Evolutionary conservation across 1,140 invertebrate genomes (phyloP).

Genomic region (Atta cephalotes): DNA sequence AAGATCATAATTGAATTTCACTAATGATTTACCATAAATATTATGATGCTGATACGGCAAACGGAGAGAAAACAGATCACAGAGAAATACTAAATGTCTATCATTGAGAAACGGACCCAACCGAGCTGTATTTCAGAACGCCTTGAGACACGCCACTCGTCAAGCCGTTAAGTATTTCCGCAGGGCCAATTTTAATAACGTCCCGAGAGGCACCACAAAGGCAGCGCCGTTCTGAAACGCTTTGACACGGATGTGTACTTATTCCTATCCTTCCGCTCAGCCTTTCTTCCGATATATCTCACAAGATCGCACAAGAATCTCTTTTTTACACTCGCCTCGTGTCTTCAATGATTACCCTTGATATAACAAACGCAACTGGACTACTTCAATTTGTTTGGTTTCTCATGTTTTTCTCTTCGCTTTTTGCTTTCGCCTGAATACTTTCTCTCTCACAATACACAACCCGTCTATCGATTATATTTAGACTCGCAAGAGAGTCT

Average conservation of each 20-base stretch:
- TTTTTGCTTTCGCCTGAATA: not conserved
- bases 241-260: slow-evolving; percentile 68
- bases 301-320: slow-evolving; percentile 13
- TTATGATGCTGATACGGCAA: not conserved
- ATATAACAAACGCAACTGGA: slow-evolving; percentile 25
- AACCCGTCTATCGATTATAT: slow-evolving; percentile 30
- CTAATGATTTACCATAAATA: slow-evolving; percentile 15
- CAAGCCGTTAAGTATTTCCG: slow-evolving; percentile 74
- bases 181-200: slow-evolving; percentile 80
- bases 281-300: slow-evolving; percentile 29
- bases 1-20: not conserved
- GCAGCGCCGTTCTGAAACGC: slow-evolving; percentile 55
- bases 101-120: not conserved
- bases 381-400: slow-evolving; percentile 27
- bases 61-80: slow-evolving; percentile 4
- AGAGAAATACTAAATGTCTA: slow-evolving; percentile 9
- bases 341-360: slow-evolving; percentile 33
- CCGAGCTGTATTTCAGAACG: slow-evolving; percentile 47
- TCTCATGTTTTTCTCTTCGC: not conserved
- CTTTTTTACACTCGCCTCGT: slow-evolving; percentile 59
- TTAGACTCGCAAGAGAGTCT: slow-evolving; percentile 26
- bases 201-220: slow-evolving; percentile 71
- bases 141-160: slow-evolving; percentile 56
- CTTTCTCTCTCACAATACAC: not conserved
- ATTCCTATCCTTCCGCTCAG: slow-evolving; percentile 16